These are phyloP conservation scores for Pararge aegeria DNA, from an alignment of 1,140 invertebrate species.

Conservation along the genomic window DNA sequence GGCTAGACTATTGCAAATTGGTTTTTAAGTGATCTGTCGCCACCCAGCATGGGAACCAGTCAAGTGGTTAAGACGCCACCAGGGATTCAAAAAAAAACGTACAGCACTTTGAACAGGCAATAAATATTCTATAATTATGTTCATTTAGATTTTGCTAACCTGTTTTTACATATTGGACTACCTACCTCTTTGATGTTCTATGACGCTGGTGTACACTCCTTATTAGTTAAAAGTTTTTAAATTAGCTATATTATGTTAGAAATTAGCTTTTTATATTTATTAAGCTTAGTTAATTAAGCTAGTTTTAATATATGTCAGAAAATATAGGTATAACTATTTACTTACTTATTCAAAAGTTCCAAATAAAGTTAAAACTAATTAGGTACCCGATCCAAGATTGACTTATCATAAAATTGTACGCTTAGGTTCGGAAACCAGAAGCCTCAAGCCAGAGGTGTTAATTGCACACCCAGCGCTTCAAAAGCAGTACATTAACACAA, in stretches of 20 bases:
- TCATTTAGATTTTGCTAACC: no score
- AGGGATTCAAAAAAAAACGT: slow-evolving; percentile 39
- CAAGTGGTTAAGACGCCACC: slow-evolving; percentile 53
- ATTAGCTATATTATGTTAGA: no score
- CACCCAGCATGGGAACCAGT: slow-evolving; percentile 74
- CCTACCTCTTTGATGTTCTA: not conserved
- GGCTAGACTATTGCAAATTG: slow-evolving; percentile 75
- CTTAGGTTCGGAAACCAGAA: slow-evolving; percentile 45
- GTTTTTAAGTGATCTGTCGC: slow-evolving; percentile 70
- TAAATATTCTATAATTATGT: slow-evolving; percentile 47
- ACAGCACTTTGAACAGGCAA: slow-evolving; percentile 35
- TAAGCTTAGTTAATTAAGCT: no score
- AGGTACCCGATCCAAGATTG: slow-evolving; percentile 42
- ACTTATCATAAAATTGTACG: slow-evolving; percentile 59
- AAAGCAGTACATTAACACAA: slow-evolving; percentile 75
- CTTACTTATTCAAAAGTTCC: not conserved
- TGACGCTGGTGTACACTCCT: no score
- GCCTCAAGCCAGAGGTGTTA: slow-evolving; percentile 66
- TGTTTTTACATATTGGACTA: not conserved
- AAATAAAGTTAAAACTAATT: slow-evolving; percentile 39
- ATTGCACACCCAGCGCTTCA: slow-evolving; percentile 63
- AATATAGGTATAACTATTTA: no score
- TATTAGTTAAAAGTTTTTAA: no score
- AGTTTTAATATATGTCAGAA: no score
- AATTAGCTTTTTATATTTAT: no score